Conservation (phyloP, 2,888 invertebrate genomes). For the Heliconius ethilla region DNA sequence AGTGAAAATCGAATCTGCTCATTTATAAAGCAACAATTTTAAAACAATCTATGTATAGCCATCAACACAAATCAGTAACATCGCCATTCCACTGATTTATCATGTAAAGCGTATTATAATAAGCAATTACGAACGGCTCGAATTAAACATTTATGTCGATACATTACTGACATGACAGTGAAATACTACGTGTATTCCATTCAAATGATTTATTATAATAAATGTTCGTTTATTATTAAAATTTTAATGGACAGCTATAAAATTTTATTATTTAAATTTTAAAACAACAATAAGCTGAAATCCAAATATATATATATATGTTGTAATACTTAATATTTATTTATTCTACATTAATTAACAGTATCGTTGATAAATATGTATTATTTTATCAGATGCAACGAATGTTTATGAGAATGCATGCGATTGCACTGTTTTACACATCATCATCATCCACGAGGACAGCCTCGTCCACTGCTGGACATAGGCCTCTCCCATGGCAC, state of each 20-base stretch:
- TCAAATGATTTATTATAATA: conserved; percentile 10
- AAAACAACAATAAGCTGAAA: not conserved
- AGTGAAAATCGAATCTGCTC: no score
- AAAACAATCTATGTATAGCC: conserved; percentile 9
- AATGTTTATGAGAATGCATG: no score
- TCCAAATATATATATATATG: not conserved
- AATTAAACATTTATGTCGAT: conserved; percentile 32
- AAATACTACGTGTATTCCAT: conserved; percentile 29
- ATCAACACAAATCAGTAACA: conserved; percentile 20
- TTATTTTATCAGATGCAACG: not conserved
- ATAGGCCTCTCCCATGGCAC: no score
- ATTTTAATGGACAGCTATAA: not conserved
- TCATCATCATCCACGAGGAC: no score
- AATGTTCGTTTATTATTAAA: not conserved
- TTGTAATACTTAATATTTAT: not conserved
- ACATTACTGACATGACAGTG: conserved; percentile 30
- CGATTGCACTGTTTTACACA: no score
- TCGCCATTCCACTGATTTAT: conserved; percentile 26
- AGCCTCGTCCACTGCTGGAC: no score
- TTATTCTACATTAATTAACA: not conserved
- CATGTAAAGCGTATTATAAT: conserved; percentile 18
- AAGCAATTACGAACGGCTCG: conserved; percentile 30
- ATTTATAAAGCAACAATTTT: not conserved
- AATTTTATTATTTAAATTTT: conserved; percentile 1
- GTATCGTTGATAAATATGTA: not conserved